Evolutionary conservation across 2,888 invertebrate species (phyloP).

Genomic region (Oxystoma pomonae): DNA sequence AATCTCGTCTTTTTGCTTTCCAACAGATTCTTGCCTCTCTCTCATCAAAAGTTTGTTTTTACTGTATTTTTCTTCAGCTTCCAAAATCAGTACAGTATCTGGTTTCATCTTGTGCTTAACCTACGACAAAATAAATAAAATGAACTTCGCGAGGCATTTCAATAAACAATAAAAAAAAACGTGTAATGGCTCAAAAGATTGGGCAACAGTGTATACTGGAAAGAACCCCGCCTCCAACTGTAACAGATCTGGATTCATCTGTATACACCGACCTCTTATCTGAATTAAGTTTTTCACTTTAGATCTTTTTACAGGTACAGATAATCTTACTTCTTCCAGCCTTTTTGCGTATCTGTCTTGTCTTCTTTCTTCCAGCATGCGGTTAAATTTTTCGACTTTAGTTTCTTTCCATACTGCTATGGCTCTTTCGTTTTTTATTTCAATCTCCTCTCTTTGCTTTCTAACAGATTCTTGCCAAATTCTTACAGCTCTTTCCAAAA

Average conservation of each 20-base stretch:
- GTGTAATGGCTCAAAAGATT: too few species aligned
- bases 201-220: too few species aligned
- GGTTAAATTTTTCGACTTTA: constrained; percentile 31
- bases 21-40: constrained; percentile 43
- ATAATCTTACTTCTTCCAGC: constrained; percentile 16
- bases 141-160: too few species aligned
- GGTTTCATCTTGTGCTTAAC: constrained; percentile 45
- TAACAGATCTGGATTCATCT: too few species aligned
- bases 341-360: constrained; percentile 37
- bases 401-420: constrained; percentile 34
- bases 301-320: too few species aligned
- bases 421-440: constrained; percentile 25
- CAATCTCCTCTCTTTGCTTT: constrained; percentile 34
- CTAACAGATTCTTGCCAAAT: constrained; percentile 46
- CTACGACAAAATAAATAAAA: neutral
- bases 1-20: constrained; percentile 36
- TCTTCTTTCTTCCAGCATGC: constrained; percentile 36
- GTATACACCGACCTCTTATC: too few species aligned
- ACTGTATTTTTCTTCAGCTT: constrained; percentile 36
- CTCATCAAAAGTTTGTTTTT: constrained; percentile 31
- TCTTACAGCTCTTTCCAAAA: constrained; percentile 28
- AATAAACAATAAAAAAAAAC: too few species aligned
- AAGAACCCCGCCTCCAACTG: too few species aligned
- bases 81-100: constrained; percentile 55
- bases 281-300: too few species aligned